Evolutionary conservation across 2,888 invertebrate species (phyloP), one percentile per base, ranked within the genome.

Genomic region (Drosophila meridionalis): DNA sequence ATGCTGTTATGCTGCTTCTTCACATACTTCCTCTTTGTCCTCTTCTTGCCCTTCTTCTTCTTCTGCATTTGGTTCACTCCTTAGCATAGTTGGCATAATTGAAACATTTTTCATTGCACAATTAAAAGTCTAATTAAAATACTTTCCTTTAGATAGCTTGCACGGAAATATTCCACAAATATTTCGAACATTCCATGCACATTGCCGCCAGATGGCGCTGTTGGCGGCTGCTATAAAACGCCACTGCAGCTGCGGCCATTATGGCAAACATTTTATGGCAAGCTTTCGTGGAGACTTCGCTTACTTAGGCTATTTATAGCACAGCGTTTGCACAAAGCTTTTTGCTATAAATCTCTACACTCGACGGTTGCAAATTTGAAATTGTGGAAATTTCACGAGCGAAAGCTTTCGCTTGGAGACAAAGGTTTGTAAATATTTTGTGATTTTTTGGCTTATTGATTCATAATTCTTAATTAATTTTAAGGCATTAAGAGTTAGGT

Each of bases 91-190:
- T 66, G 47, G 28, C 40, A 40, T 11, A 53, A 47, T 55, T 28
- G 9, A 14, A 28, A 7, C 53, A 34, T 40, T 14, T 40, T 55
- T 11, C 32, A 30, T 36, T n/a, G 28, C 28, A 38, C 48, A 60
- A 48, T 60, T 48, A 20, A 60, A 60, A 82, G 74, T 80, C 83
- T 68, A 83, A 80, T 73, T 55, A 70, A 73, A 76, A 76, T 73
- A 67, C 55, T 57, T 64, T 63, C 47, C 62, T 12, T 32, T 14
- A 28, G 45, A 28, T n/a, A 58, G 11, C 34, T 64, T 58, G 7
- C 8, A 8, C 12, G 9, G 6, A 43, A 57, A 43, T 43, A 57
- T 57, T 34, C 28, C 7, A 28, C 11, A 58, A 58, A 58, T 47
- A 45, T 38, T 48, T 7, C 12, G 30, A 38, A 12, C 3, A 20